Percentiles rank a stretch among this genome's conserved stretches.
phyloP scores from a whole-genome alignment of 53 echinoderm and acorn worm species.

The Holothuria leucospilota region DNA sequence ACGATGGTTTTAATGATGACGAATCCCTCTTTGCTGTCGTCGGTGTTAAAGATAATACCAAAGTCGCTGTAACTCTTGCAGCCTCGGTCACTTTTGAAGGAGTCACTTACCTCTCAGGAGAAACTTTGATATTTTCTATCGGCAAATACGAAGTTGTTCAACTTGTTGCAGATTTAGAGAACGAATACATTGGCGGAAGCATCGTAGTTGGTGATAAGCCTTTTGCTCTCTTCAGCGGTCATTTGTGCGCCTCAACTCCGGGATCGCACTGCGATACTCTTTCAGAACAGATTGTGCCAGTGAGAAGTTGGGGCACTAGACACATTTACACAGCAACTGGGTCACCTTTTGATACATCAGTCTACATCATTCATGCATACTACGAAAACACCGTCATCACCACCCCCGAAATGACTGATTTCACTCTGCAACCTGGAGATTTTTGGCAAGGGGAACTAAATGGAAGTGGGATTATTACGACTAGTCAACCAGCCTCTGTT shows the following conservation, averaged over 20 bases:
- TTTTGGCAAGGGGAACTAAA: slow-evolving; percentile 58
- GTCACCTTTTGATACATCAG: slow-evolving; percentile 18
- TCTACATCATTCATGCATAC: slow-evolving; percentile 57
- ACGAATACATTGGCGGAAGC: slow-evolving; percentile 60
- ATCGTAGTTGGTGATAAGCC: slow-evolving; percentile 65
- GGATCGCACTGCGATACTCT: slow-evolving; percentile 61
- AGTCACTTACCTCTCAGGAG: slow-evolving; percentile 49
- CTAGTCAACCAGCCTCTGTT: slow-evolving; percentile 62
- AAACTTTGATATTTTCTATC: slow-evolving; percentile 48
- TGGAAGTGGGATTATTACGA: slow-evolving; percentile 66
- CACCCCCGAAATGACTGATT: slow-evolving; percentile 40
- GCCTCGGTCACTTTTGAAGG: slow-evolving; percentile 59
- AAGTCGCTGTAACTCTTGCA: slow-evolving; percentile 47
- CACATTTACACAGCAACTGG: slow-evolving; percentile 64
- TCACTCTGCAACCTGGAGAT: slow-evolving; percentile 49
- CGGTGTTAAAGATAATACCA: slow-evolving; percentile 34
- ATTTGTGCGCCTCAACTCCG: slow-evolving; percentile 47
- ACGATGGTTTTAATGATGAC: background rate
- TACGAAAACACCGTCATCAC: slow-evolving; percentile 10
- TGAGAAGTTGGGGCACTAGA: slow-evolving; percentile 67
- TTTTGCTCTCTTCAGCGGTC: slow-evolving; percentile 59
- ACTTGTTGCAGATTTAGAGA: slow-evolving; percentile 5
- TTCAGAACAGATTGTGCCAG: slow-evolving; percentile 65
- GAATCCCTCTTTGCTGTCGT: slow-evolving; percentile 12
- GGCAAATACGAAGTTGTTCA: slow-evolving; percentile 64